phyloP scores from a whole-genome alignment of 2,113 vertebrate species.

The Toxostoma redivivum region DNA sequence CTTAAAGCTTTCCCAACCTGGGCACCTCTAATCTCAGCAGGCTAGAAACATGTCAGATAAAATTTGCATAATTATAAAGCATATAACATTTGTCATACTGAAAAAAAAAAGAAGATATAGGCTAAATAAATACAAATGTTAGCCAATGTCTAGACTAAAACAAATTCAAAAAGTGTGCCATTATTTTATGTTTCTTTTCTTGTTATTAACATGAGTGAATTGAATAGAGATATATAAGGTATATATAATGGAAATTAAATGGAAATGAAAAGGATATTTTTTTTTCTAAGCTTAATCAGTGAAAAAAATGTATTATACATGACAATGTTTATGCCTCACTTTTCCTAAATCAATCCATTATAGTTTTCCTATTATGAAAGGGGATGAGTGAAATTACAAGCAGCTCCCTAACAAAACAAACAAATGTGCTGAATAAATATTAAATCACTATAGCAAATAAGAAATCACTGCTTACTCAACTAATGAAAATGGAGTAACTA shows the following conservation, averaged over 20 bases:
- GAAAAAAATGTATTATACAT: background rate
- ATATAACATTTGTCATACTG: background rate
- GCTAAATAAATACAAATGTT: background rate
- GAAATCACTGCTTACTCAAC: background rate
- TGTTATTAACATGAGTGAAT: background rate
- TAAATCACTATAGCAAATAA: conserved; percentile 1
- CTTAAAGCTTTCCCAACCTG: background rate
- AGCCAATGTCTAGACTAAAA: background rate
- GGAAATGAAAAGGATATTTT: background rate
- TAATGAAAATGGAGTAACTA: background rate
- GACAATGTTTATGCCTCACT: background rate
- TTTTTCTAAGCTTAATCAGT: background rate
- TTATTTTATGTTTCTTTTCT: background rate
- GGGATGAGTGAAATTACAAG: background rate
- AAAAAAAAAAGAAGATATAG: background rate
- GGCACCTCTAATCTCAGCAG: background rate
- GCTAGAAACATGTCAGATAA: background rate
- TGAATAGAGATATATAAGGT: background rate
- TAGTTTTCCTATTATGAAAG: background rate
- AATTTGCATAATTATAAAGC: background rate
- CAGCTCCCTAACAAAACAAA: background rate
- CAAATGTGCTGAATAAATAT: background rate
- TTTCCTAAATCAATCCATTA: background rate
- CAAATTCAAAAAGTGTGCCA: background rate
- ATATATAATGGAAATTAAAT: background rate